Base-by-base conservation (phyloP, 2,113 vertebrate species). In the Peromyscus californicus region DNA sequence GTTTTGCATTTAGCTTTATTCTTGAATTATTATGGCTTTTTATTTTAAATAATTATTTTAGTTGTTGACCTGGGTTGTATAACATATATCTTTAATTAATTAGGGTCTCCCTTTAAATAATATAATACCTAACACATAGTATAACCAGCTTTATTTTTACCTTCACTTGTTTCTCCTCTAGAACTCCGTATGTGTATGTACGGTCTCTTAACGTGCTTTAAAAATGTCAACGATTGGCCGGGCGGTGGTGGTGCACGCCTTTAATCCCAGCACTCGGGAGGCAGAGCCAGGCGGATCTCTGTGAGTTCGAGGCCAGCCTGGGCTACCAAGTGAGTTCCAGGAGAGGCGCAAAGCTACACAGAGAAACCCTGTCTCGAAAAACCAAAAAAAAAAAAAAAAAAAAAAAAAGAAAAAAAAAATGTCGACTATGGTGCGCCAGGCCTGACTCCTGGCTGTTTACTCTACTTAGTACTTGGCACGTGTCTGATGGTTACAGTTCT, bases 31-130 rank as follows among this genome's bases (percentile, higher is more conserved):
- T 96, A n/a, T 91, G 83, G 39, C 29, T 57, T 96, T 91, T 93
- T 54, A n/a, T 84, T 51, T 93, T 63, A 89, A 90, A 76, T 7
- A 78, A 72, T 69, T 61, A 80, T 79, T 96, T 94, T 76, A 78
- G 42, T 74, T 22, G 11, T 88, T 93, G 19, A 5, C 4, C 6
- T 79, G 76, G 21, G 24, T 45, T 79, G 48, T 45, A 85, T 5
- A 79, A 26, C 90, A 51, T 79, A 16, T 0, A 22, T 51, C 8
- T 89, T 61, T 84, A 91, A 61, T 74, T 72, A 87, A 39, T 79
- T 61, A 51, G 22, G 0, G 4, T 69, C 33, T 87, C 78, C 29
- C 36, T 75, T 96, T 78, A 78, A 87, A 65, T 79, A 65, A 61
- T 84, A 36, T 17, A 11, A 45, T 39, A 78, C 15, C 54, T 57